These are phyloP conservation scores for Ochropleura leucogaster DNA, from an alignment of 2,888 invertebrate species.

Conservation along the genomic window DNA sequence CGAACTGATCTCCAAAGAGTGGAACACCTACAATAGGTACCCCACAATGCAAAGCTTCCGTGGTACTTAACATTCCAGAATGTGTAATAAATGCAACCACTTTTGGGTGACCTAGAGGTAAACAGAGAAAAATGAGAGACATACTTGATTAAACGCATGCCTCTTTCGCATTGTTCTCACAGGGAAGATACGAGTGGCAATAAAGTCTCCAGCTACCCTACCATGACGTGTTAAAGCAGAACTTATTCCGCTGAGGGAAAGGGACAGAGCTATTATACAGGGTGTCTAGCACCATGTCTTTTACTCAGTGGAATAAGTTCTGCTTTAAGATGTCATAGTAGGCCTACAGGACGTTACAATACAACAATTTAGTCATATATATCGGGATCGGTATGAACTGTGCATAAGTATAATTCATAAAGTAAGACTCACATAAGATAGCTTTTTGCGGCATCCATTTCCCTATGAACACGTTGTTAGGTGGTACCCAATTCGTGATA, in stretches of 20 bases:
- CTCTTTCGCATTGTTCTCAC: background rate
- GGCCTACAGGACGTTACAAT: too few species aligned
- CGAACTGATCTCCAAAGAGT: constrained; percentile 88
- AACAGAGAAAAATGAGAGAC: background rate
- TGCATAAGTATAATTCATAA: background rate
- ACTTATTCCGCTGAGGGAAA: too few species aligned
- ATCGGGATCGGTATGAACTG: background rate
- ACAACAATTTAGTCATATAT: background rate
- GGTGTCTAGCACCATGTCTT: too few species aligned
- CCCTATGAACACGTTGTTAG: constrained; percentile 92
- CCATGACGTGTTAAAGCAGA: too few species aligned
- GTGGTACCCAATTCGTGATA: constrained; percentile 90
- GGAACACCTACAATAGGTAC: constrained; percentile 86
- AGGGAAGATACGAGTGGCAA: background rate
- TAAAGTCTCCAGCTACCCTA: background rate
- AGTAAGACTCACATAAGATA: constrained; percentile 90
- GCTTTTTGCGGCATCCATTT: constrained; percentile 94
- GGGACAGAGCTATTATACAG: too few species aligned
- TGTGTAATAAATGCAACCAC: constrained; percentile 88
- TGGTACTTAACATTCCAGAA: constrained; percentile 88
- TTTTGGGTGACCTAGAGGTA: constrained; percentile 87
- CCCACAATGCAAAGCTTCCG: constrained; percentile 85
- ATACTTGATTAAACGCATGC: background rate
- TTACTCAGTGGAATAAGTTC: too few species aligned
- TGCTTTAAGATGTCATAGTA: too few species aligned